phyloP scores from a whole-genome alignment of 2,888 invertebrate genomes.

The Pegoplata infirma region DNA sequence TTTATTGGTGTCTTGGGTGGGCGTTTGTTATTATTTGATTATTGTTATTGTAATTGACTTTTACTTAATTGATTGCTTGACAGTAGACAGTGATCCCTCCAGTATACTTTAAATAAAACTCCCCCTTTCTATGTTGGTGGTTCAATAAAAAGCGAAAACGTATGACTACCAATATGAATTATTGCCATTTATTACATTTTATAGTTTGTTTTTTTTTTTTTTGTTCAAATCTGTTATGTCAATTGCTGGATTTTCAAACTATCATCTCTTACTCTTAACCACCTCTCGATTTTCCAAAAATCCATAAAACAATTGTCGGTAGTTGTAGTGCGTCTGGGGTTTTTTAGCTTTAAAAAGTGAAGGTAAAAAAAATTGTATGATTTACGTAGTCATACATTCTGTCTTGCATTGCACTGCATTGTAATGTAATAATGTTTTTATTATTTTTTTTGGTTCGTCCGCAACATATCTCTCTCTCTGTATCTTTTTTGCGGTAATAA shows the following conservation, averaged over 20 bases:
- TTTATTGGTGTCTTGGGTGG: constrained; percentile 40
- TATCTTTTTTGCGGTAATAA: constrained; percentile 27
- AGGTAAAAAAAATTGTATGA: constrained; percentile 48
- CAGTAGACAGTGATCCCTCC: constrained; percentile 39
- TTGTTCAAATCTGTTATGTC: constrained; percentile 3
- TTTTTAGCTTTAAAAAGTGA: constrained; percentile 32
- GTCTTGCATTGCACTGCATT: background rate
- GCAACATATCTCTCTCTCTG: constrained; percentile 21
- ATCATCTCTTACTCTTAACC: background rate
- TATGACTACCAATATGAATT: constrained; percentile 48
- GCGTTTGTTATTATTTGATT: constrained; percentile 6
- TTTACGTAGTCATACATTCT: background rate
- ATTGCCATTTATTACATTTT: constrained; percentile 45
- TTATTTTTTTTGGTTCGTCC: constrained; percentile 28
- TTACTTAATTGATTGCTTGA: constrained; percentile 58
- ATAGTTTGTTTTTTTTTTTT: no score
- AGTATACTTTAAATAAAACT: constrained; percentile 20
- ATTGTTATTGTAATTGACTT: constrained; percentile 43
- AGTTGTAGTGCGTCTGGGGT: background rate
- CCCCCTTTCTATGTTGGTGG: constrained; percentile 43
- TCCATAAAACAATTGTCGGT: background rate
- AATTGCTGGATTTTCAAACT: background rate
- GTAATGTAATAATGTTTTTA: constrained; percentile 39
- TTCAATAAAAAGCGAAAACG: no score
- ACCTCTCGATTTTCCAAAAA: background rate